phyloP scores from a whole-genome alignment of 2,113 vertebrate genomes.

The Hemiscyllium ocellatum region DNA sequence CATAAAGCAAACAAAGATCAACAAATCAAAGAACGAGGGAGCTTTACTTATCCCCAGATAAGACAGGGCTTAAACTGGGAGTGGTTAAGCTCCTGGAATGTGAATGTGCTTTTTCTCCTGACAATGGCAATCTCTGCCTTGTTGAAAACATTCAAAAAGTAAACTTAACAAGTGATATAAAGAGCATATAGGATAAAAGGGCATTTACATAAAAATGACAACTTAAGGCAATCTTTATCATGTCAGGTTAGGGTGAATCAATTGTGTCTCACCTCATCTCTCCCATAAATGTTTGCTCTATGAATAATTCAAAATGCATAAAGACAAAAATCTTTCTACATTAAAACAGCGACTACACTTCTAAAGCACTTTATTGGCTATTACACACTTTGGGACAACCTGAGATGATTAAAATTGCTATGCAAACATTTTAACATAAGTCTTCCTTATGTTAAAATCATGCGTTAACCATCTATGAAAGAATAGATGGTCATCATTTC shows the following conservation, averaged over 20 bases:
- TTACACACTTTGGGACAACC: not conserved
- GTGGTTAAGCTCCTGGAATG: not conserved
- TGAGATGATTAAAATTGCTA: not conserved
- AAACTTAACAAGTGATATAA: not conserved
- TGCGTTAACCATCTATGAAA: not conserved
- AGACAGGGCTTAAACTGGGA: not conserved
- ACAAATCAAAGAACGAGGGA: not conserved
- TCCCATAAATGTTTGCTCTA: not conserved
- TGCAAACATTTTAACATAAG: not conserved
- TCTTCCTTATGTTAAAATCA: not conserved
- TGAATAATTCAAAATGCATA: not conserved
- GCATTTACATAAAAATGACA: not conserved
- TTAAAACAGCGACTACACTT: not conserved
- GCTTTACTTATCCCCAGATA: not conserved
- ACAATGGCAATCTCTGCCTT: not conserved
- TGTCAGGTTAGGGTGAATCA: not conserved
- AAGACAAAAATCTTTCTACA: not conserved
- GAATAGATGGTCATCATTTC: not conserved
- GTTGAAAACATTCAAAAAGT: not conserved
- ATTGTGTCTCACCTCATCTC: not conserved
- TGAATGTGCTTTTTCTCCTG: not conserved
- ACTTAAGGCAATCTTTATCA: not conserved
- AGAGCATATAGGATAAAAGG: not conserved
- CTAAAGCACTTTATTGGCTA: not conserved
- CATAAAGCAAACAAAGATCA: too few relatives aligned